Base-by-base conservation (phyloP, 2,113 vertebrate genomes). In the Chlamydotis undulata region DNA sequence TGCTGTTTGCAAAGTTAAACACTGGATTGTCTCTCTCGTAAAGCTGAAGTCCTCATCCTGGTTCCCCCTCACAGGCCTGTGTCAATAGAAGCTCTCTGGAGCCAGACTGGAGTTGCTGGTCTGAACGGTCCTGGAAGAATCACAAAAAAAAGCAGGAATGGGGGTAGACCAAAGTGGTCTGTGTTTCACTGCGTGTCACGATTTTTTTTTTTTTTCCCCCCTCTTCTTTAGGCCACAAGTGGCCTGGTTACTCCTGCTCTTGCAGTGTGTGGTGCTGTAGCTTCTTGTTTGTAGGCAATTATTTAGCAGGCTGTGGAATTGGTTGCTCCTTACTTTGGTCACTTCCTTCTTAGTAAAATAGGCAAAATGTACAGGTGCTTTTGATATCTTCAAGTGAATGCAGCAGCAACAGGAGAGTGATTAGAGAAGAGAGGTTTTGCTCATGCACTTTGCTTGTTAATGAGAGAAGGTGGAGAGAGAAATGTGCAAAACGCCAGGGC, bases 391-490 rank as follows among this genome's bases (percentile, higher is more conserved):
- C 70, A 67, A 89, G 59, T 88, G 80, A 90, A 49, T 91, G 63
- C 84, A 96, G 75, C 43, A 94, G 33, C 87, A 93, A 61, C 26
- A 94, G 91, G 87, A 93, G 49, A 22, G 10, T 71, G 70, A 92
- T 94, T 91, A 79, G 87, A 79, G 87, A 84, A 88, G 77, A 86
- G 57, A 87, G 47, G 63, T 68, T 95, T 78, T 95, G 75, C 52
- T 92, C 25, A 39, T 63, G 50, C 73, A 26, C n/a, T 80, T 41
- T 45, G 75, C 70, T 88, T 91, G 63, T 53, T 95, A 96, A 94
- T 83, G 79, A 94, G 74, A 45, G 35, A 43, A 64, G 47, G 71
- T 15, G 43, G 88, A 57, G 31, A 60, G 68, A 84, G 49, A 21
- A 84, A 60, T 22, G 37, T 59, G 55, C 67, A 56, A n/a, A 19